Conservation (phyloP, 2,888 invertebrate genomes). For the Dryococelus australis region DNA sequence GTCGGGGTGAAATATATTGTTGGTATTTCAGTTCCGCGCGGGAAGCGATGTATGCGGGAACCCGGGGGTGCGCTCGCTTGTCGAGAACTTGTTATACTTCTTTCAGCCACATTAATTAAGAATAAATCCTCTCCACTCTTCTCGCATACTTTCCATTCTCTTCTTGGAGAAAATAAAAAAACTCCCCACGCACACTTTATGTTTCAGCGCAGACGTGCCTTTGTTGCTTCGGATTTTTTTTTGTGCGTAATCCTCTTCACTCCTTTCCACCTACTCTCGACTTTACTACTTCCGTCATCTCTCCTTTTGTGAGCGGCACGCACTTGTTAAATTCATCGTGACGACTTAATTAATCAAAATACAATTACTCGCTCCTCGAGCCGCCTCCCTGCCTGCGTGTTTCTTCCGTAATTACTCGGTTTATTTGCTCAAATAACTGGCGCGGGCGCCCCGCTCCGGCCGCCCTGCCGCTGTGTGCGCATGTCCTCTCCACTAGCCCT, state of each 20-base stretch:
- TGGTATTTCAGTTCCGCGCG: background rate
- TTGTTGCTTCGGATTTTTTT: background rate
- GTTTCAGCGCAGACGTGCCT: background rate
- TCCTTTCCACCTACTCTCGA: background rate
- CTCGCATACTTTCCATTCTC: background rate
- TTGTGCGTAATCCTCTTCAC: background rate
- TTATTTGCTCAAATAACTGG: slow-evolving; percentile 3
- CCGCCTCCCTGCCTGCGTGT: background rate
- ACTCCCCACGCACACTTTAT: background rate
- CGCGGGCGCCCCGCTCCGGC: too few relatives aligned
- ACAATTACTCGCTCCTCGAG: background rate
- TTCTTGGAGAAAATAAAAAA: background rate
- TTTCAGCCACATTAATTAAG: slow-evolving; percentile 16
- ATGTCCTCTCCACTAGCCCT: too few relatives aligned
- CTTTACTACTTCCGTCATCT: background rate
- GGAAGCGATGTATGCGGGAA: background rate
- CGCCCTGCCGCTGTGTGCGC: too few relatives aligned
- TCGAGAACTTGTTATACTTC: background rate
- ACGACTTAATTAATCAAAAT: slow-evolving; percentile 16
- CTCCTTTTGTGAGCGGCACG: background rate
- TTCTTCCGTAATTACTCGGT: background rate
- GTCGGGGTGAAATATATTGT: background rate
- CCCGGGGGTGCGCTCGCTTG: background rate
- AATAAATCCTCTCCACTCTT: background rate
- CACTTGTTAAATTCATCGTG: slow-evolving; percentile 9